A percentile compares a stretch with the other conserved stretches of the same genome.
These are phyloP conservation scores for Gymnodraco acuticeps DNA, from an alignment of 2,797 vertebrate species.

Conservation along the genomic window DNA sequence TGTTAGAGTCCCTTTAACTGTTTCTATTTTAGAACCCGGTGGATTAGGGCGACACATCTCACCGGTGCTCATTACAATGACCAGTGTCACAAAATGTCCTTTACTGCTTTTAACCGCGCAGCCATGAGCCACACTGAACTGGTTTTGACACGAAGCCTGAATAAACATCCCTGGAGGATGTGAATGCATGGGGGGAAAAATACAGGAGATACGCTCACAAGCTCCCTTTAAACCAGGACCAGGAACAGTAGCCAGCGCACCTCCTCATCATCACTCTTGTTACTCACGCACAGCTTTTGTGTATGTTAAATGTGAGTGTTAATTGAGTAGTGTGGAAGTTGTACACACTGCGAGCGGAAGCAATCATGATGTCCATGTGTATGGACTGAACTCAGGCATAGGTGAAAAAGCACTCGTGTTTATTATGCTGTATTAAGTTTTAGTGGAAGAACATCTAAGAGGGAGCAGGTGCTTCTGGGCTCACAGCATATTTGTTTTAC, in stretches of 20 bases:
- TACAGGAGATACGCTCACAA: conserved; percentile 50
- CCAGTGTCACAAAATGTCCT: conserved; percentile 57
- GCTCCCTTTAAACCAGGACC: conserved; percentile 43
- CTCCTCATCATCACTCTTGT: conserved; percentile 66
- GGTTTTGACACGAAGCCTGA: conserved; percentile 61
- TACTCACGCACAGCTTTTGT: conserved; percentile 49
- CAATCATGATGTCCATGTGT: conserved; percentile 71
- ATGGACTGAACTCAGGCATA: conserved; percentile 50
- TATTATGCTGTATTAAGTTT: conserved; percentile 80
- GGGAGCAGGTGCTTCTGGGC: conserved; percentile 79
- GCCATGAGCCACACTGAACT: conserved; percentile 53
- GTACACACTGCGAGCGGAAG: conserved; percentile 64
- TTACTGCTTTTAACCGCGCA: conserved; percentile 35
- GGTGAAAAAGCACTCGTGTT: conserved; percentile 72
- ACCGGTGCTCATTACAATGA: conserved; percentile 75
- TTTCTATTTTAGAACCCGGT: conserved; percentile 55
- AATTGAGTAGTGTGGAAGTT: conserved; percentile 74
- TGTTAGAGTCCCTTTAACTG: conserved; percentile 47
- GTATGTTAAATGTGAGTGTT: conserved; percentile 67
- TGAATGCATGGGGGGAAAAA: conserved; percentile 14
- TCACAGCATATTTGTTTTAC: conserved; percentile 75
- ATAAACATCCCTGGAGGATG: conserved; percentile 58
- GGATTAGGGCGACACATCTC: conserved; percentile 58
- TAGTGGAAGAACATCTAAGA: conserved; percentile 65
- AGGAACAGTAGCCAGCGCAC: conserved; percentile 43